A percentile compares a stretch with the other conserved stretches of the same genome.
These are phyloP conservation scores for Condylura cristata DNA, from an alignment of 2,113 vertebrate species.

Conservation along the genomic window DNA sequence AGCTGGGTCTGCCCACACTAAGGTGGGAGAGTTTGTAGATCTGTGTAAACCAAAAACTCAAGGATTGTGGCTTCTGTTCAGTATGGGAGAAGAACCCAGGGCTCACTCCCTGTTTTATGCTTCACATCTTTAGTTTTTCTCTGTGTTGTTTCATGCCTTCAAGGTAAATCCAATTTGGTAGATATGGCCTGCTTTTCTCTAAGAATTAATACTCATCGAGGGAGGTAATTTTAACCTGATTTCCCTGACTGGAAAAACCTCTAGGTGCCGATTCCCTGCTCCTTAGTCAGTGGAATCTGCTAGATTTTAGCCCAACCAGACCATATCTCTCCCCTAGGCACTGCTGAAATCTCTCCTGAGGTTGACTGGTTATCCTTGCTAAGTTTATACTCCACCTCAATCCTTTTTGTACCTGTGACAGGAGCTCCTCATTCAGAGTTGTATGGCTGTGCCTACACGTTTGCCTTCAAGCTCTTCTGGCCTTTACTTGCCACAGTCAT, in stretches of 20 bases:
- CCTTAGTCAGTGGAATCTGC: background rate
- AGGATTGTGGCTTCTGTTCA: background rate
- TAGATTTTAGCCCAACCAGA: conserved; percentile 10
- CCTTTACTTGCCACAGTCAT: background rate
- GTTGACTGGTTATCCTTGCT: background rate
- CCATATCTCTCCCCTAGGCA: background rate
- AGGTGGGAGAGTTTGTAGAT: conserved; percentile 3
- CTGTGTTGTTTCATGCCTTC: conserved; percentile 41
- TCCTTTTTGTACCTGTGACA: conserved; percentile 3
- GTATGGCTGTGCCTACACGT: background rate
- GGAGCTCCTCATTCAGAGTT: background rate
- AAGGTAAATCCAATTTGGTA: conserved; percentile 41
- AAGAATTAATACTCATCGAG: conserved; percentile 17
- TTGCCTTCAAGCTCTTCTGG: conserved; percentile 36
- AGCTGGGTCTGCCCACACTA: background rate
- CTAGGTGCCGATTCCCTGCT: background rate
- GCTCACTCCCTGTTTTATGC: background rate
- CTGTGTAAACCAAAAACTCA: background rate
- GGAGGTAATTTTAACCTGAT: conserved; percentile 5
- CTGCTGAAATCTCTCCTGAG: conserved; percentile 15
- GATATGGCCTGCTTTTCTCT: conserved; percentile 47
- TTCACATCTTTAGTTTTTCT: conserved; percentile 31
- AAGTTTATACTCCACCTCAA: background rate
- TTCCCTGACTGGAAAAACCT: background rate
- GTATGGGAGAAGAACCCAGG: background rate